Evolutionary conservation across 2,113 vertebrate genomes (phyloP), one percentile per base, ranked within the genome.

Genomic region (Dunckerocampus dactyliophorus): DNA sequence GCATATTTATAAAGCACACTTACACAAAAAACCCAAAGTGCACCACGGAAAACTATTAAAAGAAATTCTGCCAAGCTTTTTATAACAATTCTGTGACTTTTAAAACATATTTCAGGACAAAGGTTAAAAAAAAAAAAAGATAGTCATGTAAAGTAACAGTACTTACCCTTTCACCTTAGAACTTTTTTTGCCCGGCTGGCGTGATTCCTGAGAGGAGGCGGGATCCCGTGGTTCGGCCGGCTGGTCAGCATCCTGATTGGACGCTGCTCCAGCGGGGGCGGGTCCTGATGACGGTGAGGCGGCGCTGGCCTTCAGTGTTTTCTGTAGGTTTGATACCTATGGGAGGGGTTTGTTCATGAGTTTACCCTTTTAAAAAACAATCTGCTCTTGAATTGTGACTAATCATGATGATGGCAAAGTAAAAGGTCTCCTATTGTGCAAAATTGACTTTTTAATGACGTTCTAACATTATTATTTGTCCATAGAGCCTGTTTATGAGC

Each of bases 151-250:
- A 66, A n/a, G 15, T 21, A 34, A 31, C 48, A 9, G 21, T 59
- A 79, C 93, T 94, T 85, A 97, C 95, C 95, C 95, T 91, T 98
- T 98, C 77, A 95, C 95, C 85, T 98, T 98, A 45, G 95, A 97
- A 82, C 94, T 92, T 75, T 98, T 98, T 89, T 98, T 98, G 88
- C 95, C 95, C 1, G 95, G 94, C 66, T 97, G 95, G 64, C 96
- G 91, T 0, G 94, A 91, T 77, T 97, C 95, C 75, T 98, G 95
- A 70, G 95, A 95, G 0, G 95, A 96, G 50, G 94, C 95, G 3
- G 91, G 89, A 82, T 92, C 91, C 70, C 91, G 76, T 8, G 89
- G 89, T 76, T 92, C 91, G 0, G 90, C 87, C 0, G 90, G 88
- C 70, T 92, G 91, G 62, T 92, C 91, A 60, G 89, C 90, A 3